Evolutionary conservation across 2,888 invertebrate species (phyloP).

Genomic region (Bursaphelenchus okinawaensis): DNA sequence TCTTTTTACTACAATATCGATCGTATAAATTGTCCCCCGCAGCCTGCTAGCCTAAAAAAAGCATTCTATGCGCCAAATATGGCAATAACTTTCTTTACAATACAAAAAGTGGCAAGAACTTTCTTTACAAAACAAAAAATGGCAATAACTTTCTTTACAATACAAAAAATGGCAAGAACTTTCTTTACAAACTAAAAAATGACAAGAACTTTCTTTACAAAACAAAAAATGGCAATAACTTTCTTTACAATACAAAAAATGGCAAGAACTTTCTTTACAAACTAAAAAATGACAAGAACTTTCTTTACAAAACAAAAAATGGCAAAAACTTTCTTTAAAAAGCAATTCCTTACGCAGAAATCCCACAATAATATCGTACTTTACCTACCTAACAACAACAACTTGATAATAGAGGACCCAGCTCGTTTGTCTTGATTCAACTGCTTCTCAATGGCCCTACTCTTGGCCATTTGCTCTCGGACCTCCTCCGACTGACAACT

Average conservation of each 20-base stretch:
- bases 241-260: background rate
- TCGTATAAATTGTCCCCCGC: no score
- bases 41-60: no score
- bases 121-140: no score
- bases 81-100: no score
- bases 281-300: background rate
- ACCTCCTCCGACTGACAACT: conserved; percentile 39
- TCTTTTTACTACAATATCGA: no score
- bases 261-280: background rate
- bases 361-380: background rate
- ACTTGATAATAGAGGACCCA: conserved; percentile 52
- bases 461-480: conserved; percentile 36
- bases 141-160: no score
- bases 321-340: background rate
- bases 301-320: background rate
- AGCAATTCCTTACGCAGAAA: background rate
- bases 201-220: background rate
- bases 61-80: no score
- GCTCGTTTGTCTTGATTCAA: conserved; percentile 52
- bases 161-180: no score
- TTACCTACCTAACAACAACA: conserved; percentile 43
- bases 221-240: no score
- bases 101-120: no score
- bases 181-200: background rate
- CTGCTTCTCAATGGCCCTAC: conserved; percentile 54